Conservation (phyloP, 1,140 invertebrate species). For the Sipha flava region DNA sequence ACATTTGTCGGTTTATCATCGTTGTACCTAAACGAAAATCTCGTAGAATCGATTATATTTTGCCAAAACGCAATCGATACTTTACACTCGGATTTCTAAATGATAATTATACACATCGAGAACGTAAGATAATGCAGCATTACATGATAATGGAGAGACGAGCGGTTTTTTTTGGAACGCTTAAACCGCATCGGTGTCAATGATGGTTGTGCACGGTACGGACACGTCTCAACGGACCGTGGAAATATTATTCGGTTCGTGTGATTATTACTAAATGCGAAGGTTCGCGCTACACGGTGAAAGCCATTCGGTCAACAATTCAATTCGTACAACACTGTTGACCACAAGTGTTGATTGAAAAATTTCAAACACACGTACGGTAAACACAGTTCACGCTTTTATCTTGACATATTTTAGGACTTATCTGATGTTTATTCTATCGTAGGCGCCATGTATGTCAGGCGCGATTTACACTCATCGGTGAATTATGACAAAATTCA, state of each 20-base stretch:
- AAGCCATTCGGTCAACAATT: neutral
- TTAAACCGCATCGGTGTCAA: neutral
- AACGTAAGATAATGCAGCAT: too few relatives aligned
- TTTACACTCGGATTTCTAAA: too few relatives aligned
- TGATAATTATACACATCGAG: too few relatives aligned
- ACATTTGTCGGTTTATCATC: too few relatives aligned
- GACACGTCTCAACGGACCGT: neutral
- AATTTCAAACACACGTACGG: neutral
- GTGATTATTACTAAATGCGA: neutral
- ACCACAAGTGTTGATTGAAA: neutral
- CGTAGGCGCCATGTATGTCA: too few relatives aligned
- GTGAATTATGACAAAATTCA: too few relatives aligned
- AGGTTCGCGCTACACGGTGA: neutral
- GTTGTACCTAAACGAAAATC: too few relatives aligned
- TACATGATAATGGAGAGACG: neutral
- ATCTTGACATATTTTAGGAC: too few relatives aligned
- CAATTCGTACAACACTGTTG: neutral
- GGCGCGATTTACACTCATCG: too few relatives aligned
- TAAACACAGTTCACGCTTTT: too few relatives aligned
- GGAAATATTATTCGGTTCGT: neutral
- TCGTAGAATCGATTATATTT: neutral
- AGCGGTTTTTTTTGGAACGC: neutral
- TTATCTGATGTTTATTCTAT: too few relatives aligned
- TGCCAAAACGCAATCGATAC: neutral
- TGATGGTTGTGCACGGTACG: neutral